Conservation (phyloP, 2,888 invertebrate species). For the Ditylenchus weischeri region DNA sequence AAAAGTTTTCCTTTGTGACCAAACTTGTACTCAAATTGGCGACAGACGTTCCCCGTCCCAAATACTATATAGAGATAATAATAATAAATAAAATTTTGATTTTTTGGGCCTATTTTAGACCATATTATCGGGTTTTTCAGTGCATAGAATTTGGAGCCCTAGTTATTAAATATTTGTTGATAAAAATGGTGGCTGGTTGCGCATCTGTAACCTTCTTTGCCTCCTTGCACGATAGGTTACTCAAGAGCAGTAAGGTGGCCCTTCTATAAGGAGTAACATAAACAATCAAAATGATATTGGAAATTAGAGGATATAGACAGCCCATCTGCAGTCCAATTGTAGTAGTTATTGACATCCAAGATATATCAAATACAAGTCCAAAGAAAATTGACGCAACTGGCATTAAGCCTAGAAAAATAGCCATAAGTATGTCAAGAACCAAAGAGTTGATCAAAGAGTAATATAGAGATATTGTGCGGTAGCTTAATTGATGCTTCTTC, state of each 20-base stretch:
- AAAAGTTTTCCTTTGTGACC: too few relatives aligned
- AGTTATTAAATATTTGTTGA: too few relatives aligned
- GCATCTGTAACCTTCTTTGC: too few relatives aligned
- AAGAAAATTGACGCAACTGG: background rate
- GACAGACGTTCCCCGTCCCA: too few relatives aligned
- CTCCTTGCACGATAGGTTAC: background rate
- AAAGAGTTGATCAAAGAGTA: background rate
- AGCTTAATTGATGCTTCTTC: background rate
- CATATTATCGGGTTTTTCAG: too few relatives aligned
- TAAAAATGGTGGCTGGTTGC: too few relatives aligned
- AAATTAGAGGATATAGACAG: background rate
- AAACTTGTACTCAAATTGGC: too few relatives aligned
- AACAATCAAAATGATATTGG: constrained; percentile 1
- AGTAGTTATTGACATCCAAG: background rate
- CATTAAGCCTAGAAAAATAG: background rate
- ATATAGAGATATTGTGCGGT: background rate
- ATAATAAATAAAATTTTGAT: too few relatives aligned
- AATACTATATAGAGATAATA: too few relatives aligned
- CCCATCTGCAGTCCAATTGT: constrained; percentile 1
- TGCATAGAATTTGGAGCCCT: too few relatives aligned
- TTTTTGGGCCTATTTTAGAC: too few relatives aligned
- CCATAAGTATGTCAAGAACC: background rate
- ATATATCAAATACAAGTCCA: background rate
- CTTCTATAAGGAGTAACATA: background rate
- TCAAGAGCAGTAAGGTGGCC: background rate